Evolutionary conservation across 2,888 invertebrate genomes (phyloP).

Genomic region (Colletes collaris): DNA sequence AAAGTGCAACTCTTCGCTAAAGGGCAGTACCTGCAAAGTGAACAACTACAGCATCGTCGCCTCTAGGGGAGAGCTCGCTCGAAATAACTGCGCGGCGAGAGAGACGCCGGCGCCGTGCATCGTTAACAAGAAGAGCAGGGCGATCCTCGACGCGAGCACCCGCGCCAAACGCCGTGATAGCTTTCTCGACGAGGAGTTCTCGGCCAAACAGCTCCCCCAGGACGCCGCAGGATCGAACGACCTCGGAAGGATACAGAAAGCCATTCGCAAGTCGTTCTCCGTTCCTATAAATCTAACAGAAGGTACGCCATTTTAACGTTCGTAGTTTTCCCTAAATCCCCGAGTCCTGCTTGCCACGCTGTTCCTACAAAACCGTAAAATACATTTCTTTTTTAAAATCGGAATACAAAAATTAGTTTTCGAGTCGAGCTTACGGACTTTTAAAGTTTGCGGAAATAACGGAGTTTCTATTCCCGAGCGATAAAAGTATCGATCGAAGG

Average conservation of each 20-base stretch:
- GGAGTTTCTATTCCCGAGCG: no score
- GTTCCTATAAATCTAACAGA: constrained; percentile 73
- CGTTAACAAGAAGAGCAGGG: constrained; percentile 47
- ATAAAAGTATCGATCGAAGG: no score
- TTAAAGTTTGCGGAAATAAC: no score
- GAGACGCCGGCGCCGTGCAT: constrained; percentile 66
- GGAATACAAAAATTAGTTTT: no score
- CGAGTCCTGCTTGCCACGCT: no score
- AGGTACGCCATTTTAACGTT: constrained; percentile 58
- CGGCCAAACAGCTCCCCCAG: constrained; percentile 15
- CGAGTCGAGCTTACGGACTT: no score
- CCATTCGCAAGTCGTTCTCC: constrained; percentile 72
- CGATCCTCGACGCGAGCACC: constrained; percentile 46
- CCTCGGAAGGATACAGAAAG: constrained; percentile 13
- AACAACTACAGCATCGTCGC: constrained; percentile 75
- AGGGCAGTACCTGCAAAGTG: constrained; percentile 52
- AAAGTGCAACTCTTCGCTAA: constrained; percentile 48
- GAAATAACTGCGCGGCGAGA: constrained; percentile 71
- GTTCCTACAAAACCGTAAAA: no score
- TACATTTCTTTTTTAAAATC: no score
- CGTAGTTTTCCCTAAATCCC: not conserved
- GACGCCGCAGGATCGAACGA: constrained; percentile 3
- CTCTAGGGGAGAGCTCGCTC: constrained; percentile 74
- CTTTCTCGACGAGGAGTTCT: constrained; percentile 20
- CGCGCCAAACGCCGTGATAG: constrained; percentile 33